Conservation (phyloP, 2,888 invertebrate species). For the Macrosiphum euphorbiae region DNA sequence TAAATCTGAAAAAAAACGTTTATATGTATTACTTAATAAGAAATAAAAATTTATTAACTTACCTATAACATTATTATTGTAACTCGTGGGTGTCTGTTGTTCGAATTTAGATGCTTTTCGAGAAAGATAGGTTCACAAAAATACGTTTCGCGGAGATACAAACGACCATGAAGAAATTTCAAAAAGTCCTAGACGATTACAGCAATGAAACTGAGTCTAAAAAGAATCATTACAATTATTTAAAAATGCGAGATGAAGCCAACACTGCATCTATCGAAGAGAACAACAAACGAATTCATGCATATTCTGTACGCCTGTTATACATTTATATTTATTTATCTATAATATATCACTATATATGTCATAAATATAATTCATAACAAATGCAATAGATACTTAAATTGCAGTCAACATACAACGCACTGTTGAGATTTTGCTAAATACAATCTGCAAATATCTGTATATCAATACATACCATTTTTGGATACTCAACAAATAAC, state of each 20-base stretch:
- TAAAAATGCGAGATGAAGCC: constrained; percentile 73
- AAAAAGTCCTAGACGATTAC: constrained; percentile 71
- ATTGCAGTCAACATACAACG: not conserved
- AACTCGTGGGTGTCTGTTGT: not conserved
- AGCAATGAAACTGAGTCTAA: constrained; percentile 69
- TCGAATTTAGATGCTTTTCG: constrained; percentile 61
- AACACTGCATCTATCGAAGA: constrained; percentile 71
- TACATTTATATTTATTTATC: too few species aligned
- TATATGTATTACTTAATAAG: not conserved
- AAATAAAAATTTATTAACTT: not conserved
- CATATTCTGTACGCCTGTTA: constrained; percentile 64
- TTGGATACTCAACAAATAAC: not conserved
- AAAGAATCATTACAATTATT: constrained; percentile 70
- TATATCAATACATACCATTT: not conserved
- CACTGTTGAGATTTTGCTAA: not conserved
- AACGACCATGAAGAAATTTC: constrained; percentile 71
- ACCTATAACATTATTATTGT: not conserved
- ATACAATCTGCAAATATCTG: not conserved
- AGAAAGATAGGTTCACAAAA: constrained; percentile 62
- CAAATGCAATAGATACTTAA: too few species aligned
- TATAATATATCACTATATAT: too few species aligned
- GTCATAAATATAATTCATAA: too few species aligned
- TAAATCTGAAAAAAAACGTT: not conserved
- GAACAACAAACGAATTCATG: constrained; percentile 69
- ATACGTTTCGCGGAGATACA: constrained; percentile 71